phyloP scores from a whole-genome alignment of 2,113 vertebrate genomes.

The Rhineura floridana region DNA sequence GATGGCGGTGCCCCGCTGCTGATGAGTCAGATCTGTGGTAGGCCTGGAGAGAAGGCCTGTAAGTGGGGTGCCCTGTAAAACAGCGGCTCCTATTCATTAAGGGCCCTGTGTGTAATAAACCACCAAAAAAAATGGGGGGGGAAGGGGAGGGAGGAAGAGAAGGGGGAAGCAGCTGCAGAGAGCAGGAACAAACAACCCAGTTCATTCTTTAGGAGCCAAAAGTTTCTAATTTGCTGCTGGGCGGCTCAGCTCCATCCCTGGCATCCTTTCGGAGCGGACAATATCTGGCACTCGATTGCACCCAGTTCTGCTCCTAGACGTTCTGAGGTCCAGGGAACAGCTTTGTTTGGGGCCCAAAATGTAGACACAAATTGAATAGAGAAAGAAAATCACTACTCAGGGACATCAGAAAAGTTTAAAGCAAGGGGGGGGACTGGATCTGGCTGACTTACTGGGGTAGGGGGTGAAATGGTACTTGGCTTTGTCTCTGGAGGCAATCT shows the following conservation, averaged over 20 bases:
- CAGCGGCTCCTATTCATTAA: constrained; percentile 87
- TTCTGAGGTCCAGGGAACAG: constrained; percentile 60
- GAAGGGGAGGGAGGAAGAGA: constrained; percentile 49
- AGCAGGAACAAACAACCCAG: constrained; percentile 80
- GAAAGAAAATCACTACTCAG: constrained; percentile 33
- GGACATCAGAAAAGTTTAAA: not conserved
- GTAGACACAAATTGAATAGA: constrained; percentile 38
- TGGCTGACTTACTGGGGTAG: not conserved
- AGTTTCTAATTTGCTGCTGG: constrained; percentile 81
- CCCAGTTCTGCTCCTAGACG: constrained; percentile 54
- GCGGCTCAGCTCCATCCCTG: constrained; percentile 76
- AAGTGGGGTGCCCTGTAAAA: constrained; percentile 86
- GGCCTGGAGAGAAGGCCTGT: constrained; percentile 84
- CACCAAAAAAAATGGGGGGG: constrained; percentile 65
- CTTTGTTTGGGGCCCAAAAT: constrained; percentile 75
- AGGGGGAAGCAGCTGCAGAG: constrained; percentile 81
- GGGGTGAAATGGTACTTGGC: constrained; percentile 35
- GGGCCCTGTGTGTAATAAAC: constrained; percentile 82
- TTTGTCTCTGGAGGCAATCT: constrained; percentile 12
- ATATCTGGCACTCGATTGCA: constrained; percentile 41
- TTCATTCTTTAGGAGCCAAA: constrained; percentile 83
- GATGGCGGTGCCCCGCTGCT: constrained; percentile 81
- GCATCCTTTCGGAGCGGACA: constrained; percentile 79
- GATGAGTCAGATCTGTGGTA: constrained; percentile 84
- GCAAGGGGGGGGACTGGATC: not conserved